Percentiles rank a stretch among this genome's conserved stretches.
phyloP scores from a whole-genome alignment of 1,140 invertebrate species.

The Plectrocnemia conspersa region DNA sequence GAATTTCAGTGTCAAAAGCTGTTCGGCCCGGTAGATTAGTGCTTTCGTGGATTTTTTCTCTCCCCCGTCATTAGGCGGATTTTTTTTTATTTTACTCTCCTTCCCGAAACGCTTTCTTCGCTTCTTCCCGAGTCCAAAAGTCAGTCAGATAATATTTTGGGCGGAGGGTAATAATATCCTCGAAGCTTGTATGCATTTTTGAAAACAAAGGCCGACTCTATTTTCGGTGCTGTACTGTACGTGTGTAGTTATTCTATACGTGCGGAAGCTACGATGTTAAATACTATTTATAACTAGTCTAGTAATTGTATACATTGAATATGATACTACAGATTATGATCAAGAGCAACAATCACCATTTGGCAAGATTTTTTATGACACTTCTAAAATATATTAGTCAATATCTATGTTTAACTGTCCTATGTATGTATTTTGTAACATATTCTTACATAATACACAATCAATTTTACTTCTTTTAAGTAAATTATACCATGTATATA shows the following conservation, averaged over 20 bases:
- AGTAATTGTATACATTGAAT: not conserved
- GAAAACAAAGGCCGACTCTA: not conserved
- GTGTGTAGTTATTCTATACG: not conserved
- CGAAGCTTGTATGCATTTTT: not conserved
- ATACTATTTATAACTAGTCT: not conserved
- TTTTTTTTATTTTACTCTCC: not conserved
- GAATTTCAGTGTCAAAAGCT: not conserved
- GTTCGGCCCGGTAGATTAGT: conserved; percentile 11
- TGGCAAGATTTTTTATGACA: too few species aligned
- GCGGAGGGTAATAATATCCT: conserved; percentile 6
- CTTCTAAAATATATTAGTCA: too few species aligned
- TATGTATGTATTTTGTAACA: too few species aligned
- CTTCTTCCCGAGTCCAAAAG: not conserved
- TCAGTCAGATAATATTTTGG: conserved; percentile 6
- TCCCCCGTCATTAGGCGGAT: conserved; percentile 6
- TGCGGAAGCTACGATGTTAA: not conserved
- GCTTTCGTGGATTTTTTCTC: conserved; percentile 10
- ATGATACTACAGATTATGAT: not conserved
- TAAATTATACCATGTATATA: too few species aligned
- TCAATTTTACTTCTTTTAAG: too few species aligned
- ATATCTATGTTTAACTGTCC: too few species aligned
- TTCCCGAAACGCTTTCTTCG: not conserved
- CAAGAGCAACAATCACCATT: not conserved
- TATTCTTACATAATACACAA: too few species aligned
- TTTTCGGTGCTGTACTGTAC: not conserved